Base-by-base conservation (phyloP, 2,797 vertebrate genomes). In the Atherinosoma microstoma region DNA sequence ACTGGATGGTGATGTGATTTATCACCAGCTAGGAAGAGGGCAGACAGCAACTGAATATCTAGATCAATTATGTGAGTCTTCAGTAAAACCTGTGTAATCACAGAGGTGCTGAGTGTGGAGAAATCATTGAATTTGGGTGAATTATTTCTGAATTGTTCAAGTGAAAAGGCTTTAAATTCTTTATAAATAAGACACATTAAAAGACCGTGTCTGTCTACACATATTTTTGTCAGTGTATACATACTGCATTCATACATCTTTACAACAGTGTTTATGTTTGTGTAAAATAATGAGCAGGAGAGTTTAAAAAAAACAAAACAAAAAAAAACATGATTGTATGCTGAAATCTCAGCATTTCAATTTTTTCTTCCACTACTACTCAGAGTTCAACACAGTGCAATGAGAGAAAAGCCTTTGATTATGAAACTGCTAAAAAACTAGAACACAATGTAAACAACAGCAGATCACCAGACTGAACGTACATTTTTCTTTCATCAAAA, bases 361-460 rank as follows among this genome's bases (percentile, higher is more conserved):
- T 85, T 75, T 90, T 88, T 88, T 89, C 84, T 78, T 86, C 73
- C 77, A 80, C 87, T 81, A 79, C 53, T 70, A 82, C 90, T 76
- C 67, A 64, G 87, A 87, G 86, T 90, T 91, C 87, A 87, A 81
- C 75, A 80, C 77, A 11, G 67, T 66, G 84, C 80, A 82, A 80
- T 38, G 71, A 78, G 64, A 84, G 71, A 64, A 70, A 84, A 85
- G 73, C 78, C 82, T 93, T 91, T 92, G 87, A 93, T 90, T 89
- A 82, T 67, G 74, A 86, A 75, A 77, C 79, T 84, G 79, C 84
- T 87, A 69, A 86, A 27, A 90, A 92, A 76, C 74, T 73, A 65
- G 69, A 87, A 86, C 79, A 80, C 77, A 84, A 78, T 75, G 87
- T 90, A 93, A 92, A 92, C 89, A 93, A 88, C 78, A 77, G 75